Evolutionary conservation across 2,888 invertebrate genomes (phyloP).

Genomic region (Malachius bipustulatus): DNA sequence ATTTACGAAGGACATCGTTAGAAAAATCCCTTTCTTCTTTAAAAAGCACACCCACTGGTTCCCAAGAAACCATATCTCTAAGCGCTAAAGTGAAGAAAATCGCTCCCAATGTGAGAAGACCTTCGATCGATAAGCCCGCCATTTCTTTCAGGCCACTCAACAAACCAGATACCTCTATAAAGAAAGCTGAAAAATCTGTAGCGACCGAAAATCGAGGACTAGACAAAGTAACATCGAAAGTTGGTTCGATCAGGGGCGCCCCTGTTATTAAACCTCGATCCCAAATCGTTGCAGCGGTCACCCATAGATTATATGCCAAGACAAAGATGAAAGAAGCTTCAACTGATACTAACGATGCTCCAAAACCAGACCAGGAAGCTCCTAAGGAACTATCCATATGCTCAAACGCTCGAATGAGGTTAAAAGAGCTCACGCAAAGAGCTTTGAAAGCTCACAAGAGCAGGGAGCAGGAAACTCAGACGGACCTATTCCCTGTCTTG

Average conservation of each 20-base stretch:
- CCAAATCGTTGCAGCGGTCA: conserved; percentile 60
- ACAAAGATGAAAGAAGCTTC: conserved; percentile 41
- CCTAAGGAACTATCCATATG: conserved; percentile 43
- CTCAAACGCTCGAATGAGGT: conserved; percentile 44
- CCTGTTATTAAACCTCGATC: conserved; percentile 40
- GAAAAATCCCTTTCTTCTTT: background rate
- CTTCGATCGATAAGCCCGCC: conserved; percentile 24
- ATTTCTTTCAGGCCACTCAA: conserved; percentile 10
- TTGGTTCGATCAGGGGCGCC: conserved; percentile 26
- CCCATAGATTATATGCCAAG: conserved; percentile 53
- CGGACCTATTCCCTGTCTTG: conserved; percentile 37
- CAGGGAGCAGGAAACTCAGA: conserved; percentile 48
- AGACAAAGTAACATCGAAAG: conserved; percentile 25
- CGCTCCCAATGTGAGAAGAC: too few relatives aligned
- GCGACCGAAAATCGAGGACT: conserved; percentile 21
- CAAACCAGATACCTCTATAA: conserved; percentile 9
- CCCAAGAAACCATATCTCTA: too few relatives aligned
- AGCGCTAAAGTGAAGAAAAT: too few relatives aligned
- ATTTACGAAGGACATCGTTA: background rate
- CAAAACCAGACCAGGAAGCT: conserved; percentile 11
- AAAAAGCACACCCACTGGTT: too few relatives aligned
- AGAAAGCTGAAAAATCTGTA: conserved; percentile 21
- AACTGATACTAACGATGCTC: conserved; percentile 30
- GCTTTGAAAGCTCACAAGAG: conserved; percentile 42
- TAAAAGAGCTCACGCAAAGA: conserved; percentile 47